Evolutionary conservation across 1,140 invertebrate species (phyloP).

Genomic region (Pemphigus obesinymphae): DNA sequence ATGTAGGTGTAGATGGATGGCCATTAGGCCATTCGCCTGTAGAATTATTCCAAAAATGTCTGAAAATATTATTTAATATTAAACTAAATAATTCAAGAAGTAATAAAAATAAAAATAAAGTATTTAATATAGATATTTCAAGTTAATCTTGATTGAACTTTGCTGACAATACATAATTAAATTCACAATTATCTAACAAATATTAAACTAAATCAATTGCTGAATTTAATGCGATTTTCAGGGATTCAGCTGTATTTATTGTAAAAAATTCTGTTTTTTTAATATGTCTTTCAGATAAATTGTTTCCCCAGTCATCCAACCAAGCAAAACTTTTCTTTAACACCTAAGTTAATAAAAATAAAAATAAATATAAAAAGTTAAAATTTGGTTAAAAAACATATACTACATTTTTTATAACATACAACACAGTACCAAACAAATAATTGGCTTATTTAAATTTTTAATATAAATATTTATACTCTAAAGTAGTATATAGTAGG

Average conservation of each 20-base stretch:
- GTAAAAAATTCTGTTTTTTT: neutral
- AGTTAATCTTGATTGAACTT: neutral
- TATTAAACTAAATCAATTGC: neutral
- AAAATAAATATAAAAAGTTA: neutral
- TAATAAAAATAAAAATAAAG: too few species aligned
- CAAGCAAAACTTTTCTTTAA: neutral
- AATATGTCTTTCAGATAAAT: neutral
- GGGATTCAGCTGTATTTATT: neutral
- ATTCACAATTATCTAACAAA: neutral
- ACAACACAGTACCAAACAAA: too few species aligned
- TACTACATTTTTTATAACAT: neutral
- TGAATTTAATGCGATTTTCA: neutral
- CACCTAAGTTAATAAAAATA: neutral
- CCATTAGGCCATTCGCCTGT: neutral
- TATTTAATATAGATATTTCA: neutral
- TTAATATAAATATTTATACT: too few species aligned
- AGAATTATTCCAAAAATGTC: too few species aligned
- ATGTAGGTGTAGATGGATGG: neutral
- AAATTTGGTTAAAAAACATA: too few species aligned
- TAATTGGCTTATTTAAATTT: too few species aligned
- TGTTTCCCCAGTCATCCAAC: neutral
- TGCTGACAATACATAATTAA: neutral
- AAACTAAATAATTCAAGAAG: too few species aligned
- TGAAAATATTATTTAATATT: neutral
- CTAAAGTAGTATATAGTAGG: too few species aligned